Evolutionary conservation across 2,888 invertebrate genomes (phyloP).

Genomic region (Parnassius orleans): DNA sequence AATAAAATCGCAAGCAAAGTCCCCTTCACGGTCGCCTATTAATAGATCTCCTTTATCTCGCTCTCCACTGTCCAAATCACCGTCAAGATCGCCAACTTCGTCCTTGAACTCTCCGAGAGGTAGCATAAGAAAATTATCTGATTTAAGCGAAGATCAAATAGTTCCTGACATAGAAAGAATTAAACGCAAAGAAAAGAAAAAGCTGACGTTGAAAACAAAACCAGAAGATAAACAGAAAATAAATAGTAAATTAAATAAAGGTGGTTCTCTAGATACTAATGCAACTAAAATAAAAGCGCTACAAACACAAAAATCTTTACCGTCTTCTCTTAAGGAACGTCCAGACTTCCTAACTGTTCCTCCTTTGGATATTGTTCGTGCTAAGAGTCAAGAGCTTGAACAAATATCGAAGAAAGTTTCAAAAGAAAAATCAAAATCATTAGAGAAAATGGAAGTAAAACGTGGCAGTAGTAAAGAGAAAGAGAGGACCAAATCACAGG

Average conservation of each 20-base stretch:
- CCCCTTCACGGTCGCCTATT: constrained; percentile 71
- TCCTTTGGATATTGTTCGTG: constrained; percentile 78
- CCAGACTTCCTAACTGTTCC: constrained; percentile 78
- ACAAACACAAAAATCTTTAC: constrained; percentile 79
- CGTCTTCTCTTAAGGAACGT: constrained; percentile 75
- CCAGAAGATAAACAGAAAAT: constrained; percentile 70
- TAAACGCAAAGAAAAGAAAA: constrained; percentile 74
- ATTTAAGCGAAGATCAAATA: constrained; percentile 76
- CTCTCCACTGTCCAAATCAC: constrained; percentile 75
- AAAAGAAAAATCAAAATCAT: constrained; percentile 85
- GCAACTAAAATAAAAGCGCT: constrained; percentile 70
- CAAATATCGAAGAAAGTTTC: constrained; percentile 72
- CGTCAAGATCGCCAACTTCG: constrained; percentile 76
- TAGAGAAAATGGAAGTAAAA: constrained; percentile 84
- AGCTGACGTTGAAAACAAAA: constrained; percentile 67
- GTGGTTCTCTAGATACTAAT: constrained; percentile 73
- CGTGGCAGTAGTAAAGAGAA: constrained; percentile 77
- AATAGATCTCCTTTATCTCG: constrained; percentile 71
- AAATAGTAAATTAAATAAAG: constrained; percentile 68
- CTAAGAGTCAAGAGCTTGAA: constrained; percentile 83
- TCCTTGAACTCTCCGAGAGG: constrained; percentile 76
- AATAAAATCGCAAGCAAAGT: constrained; percentile 62
- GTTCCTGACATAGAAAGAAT: constrained; percentile 76
- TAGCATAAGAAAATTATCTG: constrained; percentile 74
- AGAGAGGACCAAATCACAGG: constrained; percentile 86